Conservation (phyloP, 1,140 invertebrate species). For the Drosophila bocki region DNA sequence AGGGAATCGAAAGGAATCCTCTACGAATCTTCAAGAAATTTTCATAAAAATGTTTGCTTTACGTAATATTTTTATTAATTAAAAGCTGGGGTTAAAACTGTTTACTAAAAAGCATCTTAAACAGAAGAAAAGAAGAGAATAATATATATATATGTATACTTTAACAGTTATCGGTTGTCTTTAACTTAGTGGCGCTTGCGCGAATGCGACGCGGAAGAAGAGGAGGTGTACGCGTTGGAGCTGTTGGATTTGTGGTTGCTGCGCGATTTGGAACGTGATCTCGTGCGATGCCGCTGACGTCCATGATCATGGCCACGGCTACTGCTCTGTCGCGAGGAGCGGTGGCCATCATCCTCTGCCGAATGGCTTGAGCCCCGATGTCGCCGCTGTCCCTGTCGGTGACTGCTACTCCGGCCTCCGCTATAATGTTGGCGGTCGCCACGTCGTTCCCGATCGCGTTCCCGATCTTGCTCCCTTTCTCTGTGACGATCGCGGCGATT, state of each 20-base stretch:
- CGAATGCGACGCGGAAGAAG: constrained; percentile 61
- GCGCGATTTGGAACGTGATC: constrained; percentile 71
- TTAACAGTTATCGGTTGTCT: constrained; percentile 25
- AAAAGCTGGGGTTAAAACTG: constrained; percentile 16
- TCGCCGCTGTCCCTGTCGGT: constrained; percentile 9
- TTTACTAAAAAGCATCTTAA: constrained; percentile 41
- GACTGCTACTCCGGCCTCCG: constrained; percentile 20
- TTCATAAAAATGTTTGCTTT: not conserved
- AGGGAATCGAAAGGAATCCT: too few relatives aligned
- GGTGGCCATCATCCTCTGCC: constrained; percentile 47
- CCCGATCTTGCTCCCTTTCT: constrained; percentile 27
- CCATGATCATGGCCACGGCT: constrained; percentile 47
- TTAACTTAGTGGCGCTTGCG: constrained; percentile 66
- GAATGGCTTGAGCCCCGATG: constrained; percentile 59
- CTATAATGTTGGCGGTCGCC: constrained; percentile 9
- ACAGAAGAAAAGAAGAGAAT: constrained; percentile 43
- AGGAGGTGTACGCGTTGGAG: constrained; percentile 50
- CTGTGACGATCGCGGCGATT: constrained; percentile 41
- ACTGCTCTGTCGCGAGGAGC: constrained; percentile 45
- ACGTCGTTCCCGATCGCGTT: constrained; percentile 26
- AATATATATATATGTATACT: constrained; percentile 8
- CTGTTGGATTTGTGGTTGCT: constrained; percentile 63
- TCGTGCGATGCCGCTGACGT: constrained; percentile 41
- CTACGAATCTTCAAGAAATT: too few relatives aligned
- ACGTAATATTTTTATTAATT: constrained; percentile 4